These are phyloP conservation scores for Bombyx huttoni DNA, from an alignment of 2,888 invertebrate species.

Conservation along the genomic window DNA sequence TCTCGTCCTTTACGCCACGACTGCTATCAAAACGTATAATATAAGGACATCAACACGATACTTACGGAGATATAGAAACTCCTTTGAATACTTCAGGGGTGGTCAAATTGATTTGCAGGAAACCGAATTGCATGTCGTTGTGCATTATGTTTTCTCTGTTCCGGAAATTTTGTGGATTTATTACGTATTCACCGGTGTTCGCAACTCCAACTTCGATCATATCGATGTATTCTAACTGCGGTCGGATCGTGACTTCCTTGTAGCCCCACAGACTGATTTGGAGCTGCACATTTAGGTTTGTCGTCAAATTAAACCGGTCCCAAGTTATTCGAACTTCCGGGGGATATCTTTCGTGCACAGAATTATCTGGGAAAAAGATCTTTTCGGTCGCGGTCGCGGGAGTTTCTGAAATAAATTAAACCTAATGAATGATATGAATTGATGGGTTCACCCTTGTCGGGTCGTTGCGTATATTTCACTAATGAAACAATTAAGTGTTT, in stretches of 20 bases:
- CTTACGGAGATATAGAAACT: constrained; percentile 81
- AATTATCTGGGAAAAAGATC: constrained; percentile 83
- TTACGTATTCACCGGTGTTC: constrained; percentile 81
- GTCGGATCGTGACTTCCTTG: constrained; percentile 84
- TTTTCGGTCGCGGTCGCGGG: constrained; percentile 89
- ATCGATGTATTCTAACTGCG: constrained; percentile 86
- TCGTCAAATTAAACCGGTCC: constrained; percentile 89
- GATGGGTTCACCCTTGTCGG: background rate
- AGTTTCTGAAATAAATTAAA: constrained; percentile 75
- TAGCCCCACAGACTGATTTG: constrained; percentile 92
- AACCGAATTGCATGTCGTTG: constrained; percentile 86
- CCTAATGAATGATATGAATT: background rate
- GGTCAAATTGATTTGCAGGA: constrained; percentile 89
- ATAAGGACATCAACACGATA: constrained; percentile 18
- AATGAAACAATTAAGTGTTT: background rate
- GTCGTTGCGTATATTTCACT: background rate
- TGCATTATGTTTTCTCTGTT: constrained; percentile 78
- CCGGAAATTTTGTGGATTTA: constrained; percentile 81
- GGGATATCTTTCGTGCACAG: constrained; percentile 81
- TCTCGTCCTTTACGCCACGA: too few species aligned
- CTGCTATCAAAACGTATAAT: too few species aligned
- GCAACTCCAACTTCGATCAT: constrained; percentile 76
- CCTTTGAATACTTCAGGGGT: constrained; percentile 78
- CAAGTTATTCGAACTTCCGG: constrained; percentile 84
- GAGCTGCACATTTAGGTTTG: constrained; percentile 81